A percentile compares a stretch with the other conserved stretches of the same genome.
These are phyloP conservation scores for Oostethus manadensis DNA, from an alignment of 2,113 vertebrate genomes.

Conservation along the genomic window DNA sequence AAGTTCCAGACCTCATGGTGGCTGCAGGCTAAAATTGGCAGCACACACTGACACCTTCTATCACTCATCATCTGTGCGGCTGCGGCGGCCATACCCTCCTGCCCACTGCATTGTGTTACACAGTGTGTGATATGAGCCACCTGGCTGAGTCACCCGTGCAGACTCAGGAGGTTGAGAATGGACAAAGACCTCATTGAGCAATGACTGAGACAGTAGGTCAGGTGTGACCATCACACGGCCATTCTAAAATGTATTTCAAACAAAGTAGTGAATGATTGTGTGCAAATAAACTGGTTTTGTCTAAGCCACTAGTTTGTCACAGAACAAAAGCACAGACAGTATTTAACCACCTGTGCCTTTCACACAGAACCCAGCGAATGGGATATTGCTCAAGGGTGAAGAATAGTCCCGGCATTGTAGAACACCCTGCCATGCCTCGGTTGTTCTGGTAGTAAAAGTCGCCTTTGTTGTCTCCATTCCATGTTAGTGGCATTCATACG, in stretches of 20 bases:
- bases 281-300: not conserved
- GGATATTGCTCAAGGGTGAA: too few species aligned
- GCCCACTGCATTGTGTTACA: constrained; percentile 3
- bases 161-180: constrained; percentile 18
- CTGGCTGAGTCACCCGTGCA: constrained; percentile 39
- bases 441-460: too few species aligned
- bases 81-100: not conserved
- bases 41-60: constrained; percentile 11
- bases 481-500: too few species aligned
- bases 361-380: too few species aligned
- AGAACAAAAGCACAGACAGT: too few species aligned
- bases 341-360: too few species aligned
- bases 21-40: constrained; percentile 29
- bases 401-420: too few species aligned
- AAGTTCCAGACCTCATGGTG: constrained; percentile 12
- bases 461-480: too few species aligned
- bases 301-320: too few species aligned
- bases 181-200: constrained; percentile 31
- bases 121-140: constrained; percentile 14
- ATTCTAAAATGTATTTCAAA: not conserved
- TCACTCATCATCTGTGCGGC: constrained; percentile 11
- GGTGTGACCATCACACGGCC: constrained; percentile 11
- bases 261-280: not conserved
- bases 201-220: constrained; percentile 10
- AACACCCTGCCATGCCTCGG: too few species aligned